phyloP scores from a whole-genome alignment of 2,113 vertebrate species.

The Odocoileus virginianus region DNA sequence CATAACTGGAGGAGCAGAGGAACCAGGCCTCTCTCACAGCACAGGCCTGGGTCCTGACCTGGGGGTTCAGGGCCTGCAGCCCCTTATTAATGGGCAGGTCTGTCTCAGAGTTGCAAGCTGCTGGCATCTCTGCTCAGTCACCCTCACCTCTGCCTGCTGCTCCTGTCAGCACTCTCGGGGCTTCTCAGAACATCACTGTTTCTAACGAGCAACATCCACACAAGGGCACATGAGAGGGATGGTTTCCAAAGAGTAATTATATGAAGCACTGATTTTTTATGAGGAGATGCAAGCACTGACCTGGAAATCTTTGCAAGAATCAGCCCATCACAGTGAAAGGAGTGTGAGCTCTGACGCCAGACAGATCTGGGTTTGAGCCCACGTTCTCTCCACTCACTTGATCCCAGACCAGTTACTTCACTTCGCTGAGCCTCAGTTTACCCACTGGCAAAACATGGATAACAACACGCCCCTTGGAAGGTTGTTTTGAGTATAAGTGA shows the following conservation, averaged over 20 bases:
- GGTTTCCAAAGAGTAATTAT: background rate
- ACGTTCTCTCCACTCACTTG: background rate
- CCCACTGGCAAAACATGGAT: background rate
- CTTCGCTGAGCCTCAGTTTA: background rate
- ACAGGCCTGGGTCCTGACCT: too few species aligned
- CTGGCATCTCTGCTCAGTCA: background rate
- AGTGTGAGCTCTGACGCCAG: background rate
- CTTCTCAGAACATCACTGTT: background rate
- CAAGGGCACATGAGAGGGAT: background rate
- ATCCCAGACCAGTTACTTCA: background rate
- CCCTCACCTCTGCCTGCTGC: background rate
- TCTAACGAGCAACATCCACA: background rate
- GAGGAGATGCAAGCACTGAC: background rate
- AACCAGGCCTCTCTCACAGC: background rate
- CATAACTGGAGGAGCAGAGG: rapidly evolving
- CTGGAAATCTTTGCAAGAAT: background rate
- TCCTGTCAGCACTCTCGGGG: too few species aligned
- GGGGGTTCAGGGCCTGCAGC: background rate
- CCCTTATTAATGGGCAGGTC: background rate
- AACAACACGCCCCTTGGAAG: background rate
- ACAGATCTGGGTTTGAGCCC: background rate
- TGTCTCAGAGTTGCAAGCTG: background rate
- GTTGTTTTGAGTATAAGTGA: background rate
- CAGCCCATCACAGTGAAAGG: background rate
- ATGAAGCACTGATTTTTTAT: background rate